Conservation (phyloP, 2,797 vertebrate species). For the Kryptopterus vitreolus region DNA sequence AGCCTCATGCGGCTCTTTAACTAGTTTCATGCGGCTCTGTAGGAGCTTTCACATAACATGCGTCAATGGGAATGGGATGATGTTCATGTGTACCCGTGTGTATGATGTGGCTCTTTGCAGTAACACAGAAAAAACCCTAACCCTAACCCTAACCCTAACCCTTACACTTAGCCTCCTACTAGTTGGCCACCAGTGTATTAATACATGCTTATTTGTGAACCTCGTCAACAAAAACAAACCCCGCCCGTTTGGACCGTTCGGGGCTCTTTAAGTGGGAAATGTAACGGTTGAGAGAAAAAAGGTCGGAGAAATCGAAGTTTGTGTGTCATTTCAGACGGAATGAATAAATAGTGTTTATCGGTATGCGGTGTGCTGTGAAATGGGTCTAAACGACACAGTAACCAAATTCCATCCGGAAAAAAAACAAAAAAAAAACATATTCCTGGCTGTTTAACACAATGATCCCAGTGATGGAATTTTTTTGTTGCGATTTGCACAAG, state of each 20-base stretch:
- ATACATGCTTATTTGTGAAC: not conserved
- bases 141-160: too few relatives aligned
- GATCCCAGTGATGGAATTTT: conserved; percentile 75
- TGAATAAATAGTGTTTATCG: conserved; percentile 22
- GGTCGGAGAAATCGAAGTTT: conserved; percentile 5
- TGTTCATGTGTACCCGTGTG: too few relatives aligned
- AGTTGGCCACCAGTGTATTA: too few relatives aligned
- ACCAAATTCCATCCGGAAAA: conserved; percentile 15
- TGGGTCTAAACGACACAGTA: conserved; percentile 19
- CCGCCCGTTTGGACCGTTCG: not conserved
- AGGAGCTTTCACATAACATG: too few relatives aligned
- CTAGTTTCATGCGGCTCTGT: too few relatives aligned
- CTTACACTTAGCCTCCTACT: too few relatives aligned
- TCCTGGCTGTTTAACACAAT: conserved; percentile 60
- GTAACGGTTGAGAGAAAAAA: not conserved
- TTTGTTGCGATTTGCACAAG: conserved; percentile 85
- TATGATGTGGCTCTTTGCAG: too few relatives aligned
- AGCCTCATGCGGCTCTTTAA: too few relatives aligned
- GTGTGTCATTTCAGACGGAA: conserved; percentile 12
- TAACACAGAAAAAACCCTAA: too few relatives aligned
- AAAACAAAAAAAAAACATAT: not conserved
- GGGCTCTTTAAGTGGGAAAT: conserved; percentile 1
- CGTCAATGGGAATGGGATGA: too few relatives aligned
- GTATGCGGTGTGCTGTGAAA: not conserved
- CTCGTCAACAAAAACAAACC: not conserved